phyloP scores from a whole-genome alignment of 2,888 invertebrate genomes.

The Alentia gelatinosa region DNA sequence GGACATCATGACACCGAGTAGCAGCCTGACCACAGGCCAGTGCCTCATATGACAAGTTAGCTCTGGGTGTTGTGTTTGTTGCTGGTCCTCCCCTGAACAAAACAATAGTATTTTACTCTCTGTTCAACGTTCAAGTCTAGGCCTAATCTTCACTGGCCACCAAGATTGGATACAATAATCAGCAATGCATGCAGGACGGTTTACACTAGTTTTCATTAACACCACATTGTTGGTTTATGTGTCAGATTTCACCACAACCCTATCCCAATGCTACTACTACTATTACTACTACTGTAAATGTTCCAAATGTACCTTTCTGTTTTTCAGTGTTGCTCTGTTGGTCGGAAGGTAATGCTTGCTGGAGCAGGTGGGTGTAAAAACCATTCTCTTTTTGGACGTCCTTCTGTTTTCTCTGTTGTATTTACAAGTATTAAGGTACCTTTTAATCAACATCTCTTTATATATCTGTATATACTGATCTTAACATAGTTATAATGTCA shows the following conservation, averaged over 20 bases:
- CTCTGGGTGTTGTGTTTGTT: background rate
- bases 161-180: background rate
- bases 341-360: slow-evolving; percentile 92
- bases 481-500: too few relatives aligned
- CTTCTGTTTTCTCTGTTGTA: slow-evolving; percentile 89
- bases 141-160: too few relatives aligned
- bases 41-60: slow-evolving; percentile 27
- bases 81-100: slow-evolving; percentile 31
- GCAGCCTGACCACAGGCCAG: slow-evolving; percentile 22
- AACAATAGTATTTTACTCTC: slow-evolving; percentile 16
- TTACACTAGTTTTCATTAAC: background rate
- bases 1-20: slow-evolving; percentile 23
- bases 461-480: too few relatives aligned
- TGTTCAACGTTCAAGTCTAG: background rate
- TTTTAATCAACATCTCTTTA: too few relatives aligned
- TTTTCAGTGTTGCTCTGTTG: slow-evolving; percentile 76
- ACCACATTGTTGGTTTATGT: background rate
- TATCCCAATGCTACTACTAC: background rate
- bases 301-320: slow-evolving; percentile 65
- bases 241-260: slow-evolving; percentile 1
- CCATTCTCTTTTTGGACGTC: slow-evolving; percentile 97
- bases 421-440: too few relatives aligned
- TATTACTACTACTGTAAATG: too few relatives aligned
- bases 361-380: slow-evolving; percentile 94
- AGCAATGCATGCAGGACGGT: background rate